These are phyloP conservation scores for Phytoseiulus persimilis DNA, from an alignment of 2,888 invertebrate species.

Conservation along the genomic window DNA sequence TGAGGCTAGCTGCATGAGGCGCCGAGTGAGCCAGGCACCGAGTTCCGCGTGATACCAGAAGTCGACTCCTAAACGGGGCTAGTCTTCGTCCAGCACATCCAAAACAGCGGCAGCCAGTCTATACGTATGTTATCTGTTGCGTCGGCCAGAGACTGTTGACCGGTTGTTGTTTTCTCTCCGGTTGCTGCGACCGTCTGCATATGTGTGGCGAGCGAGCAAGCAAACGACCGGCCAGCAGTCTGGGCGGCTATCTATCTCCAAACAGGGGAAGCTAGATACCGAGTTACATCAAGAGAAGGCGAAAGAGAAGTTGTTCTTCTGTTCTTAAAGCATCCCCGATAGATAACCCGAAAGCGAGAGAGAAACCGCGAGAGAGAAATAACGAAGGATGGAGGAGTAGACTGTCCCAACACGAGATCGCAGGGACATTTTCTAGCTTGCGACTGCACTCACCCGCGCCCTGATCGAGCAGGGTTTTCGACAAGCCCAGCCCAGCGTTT, in stretches of 20 bases:
- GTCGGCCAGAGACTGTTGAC: slow-evolving; percentile 5
- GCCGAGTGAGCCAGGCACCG: neutral
- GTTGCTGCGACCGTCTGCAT: neutral
- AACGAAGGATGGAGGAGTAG: neutral
- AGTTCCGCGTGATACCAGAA: neutral
- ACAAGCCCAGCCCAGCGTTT: too few relatives aligned
- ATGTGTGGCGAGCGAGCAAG: neutral
- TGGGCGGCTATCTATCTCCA: neutral
- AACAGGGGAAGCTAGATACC: neutral
- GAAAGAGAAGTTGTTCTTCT: neutral
- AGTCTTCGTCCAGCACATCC: neutral
- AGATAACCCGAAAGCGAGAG: neutral
- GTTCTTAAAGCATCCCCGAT: neutral
- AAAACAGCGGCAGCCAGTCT: neutral
- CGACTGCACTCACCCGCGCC: neutral
- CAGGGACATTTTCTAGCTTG: neutral
- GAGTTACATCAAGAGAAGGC: neutral
- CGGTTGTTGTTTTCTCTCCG: neutral
- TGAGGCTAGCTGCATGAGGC: too few relatives aligned
- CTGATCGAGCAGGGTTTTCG: neutral
- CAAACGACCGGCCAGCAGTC: neutral
- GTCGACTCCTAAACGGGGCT: neutral
- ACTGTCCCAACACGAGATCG: neutral
- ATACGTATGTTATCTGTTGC: neutral
- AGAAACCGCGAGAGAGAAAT: neutral